These are phyloP conservation scores for Arenaria interpres DNA, from an alignment of 2,113 vertebrate genomes.

Conservation along the genomic window DNA sequence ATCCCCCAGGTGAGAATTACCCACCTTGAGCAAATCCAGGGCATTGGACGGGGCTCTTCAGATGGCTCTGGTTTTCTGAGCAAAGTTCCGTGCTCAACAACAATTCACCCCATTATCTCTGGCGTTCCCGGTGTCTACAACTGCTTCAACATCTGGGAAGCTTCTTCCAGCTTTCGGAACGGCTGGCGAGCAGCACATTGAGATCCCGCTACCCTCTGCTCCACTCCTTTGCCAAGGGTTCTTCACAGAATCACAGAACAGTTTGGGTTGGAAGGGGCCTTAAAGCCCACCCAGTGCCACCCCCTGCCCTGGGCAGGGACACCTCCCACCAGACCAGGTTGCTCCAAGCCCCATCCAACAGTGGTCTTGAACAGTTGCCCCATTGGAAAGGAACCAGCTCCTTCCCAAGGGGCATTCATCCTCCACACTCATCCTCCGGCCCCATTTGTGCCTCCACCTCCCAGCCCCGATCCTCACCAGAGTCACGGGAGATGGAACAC, in stretches of 20 bases:
- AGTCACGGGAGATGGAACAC: fast-evolving
- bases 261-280: too few relatives aligned
- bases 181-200: fast-evolving
- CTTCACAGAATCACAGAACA: too few relatives aligned
- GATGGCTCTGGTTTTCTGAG: fast-evolving
- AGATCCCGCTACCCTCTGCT: neutral
- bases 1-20: fast-evolving
- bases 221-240: neutral
- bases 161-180: neutral
- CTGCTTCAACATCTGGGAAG: neutral
- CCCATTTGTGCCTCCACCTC: neutral
- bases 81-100: neutral
- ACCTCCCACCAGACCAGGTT: too few relatives aligned
- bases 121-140: fast-evolving
- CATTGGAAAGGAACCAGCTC: too few relatives aligned
- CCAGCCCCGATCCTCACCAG: fast-evolving
- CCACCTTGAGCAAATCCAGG: neutral
- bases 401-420: neutral
- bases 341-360: too few relatives aligned
- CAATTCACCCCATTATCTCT: fast-evolving
- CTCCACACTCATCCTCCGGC: fast-evolving
- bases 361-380: too few relatives aligned
- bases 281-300: too few relatives aligned
- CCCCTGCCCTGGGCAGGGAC: too few relatives aligned
- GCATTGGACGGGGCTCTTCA: neutral